phyloP scores from a whole-genome alignment of 1,140 invertebrate genomes.

The Berghia stephanieae region DNA sequence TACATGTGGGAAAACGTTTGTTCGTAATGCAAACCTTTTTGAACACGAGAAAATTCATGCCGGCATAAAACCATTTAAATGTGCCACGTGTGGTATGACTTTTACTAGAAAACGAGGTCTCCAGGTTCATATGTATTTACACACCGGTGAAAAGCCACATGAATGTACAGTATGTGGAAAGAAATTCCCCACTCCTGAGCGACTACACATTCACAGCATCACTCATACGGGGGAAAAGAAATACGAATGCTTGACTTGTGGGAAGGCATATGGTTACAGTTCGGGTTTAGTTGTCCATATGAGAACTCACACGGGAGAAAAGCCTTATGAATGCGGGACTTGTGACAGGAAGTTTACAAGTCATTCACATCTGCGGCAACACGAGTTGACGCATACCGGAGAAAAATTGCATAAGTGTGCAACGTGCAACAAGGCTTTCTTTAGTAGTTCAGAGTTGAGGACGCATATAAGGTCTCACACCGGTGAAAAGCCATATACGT shows the following conservation, averaged over 20 bases:
- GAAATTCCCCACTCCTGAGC: constrained; percentile 89
- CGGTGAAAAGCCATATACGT: constrained; percentile 46
- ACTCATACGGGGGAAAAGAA: constrained; percentile 86
- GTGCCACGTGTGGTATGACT: constrained; percentile 8
- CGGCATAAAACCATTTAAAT: constrained; percentile 20
- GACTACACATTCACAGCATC: constrained; percentile 88
- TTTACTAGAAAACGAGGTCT: constrained; percentile 31
- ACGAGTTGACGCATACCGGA: constrained; percentile 24
- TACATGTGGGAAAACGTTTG: background rate
- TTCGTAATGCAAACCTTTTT: background rate
- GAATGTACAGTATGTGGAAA: constrained; percentile 73
- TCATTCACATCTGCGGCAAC: background rate
- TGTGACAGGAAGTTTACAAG: constrained; percentile 18
- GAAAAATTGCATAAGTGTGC: background rate
- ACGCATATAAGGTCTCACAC: constrained; percentile 39
- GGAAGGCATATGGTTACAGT: constrained; percentile 33
- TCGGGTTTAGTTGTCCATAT: constrained; percentile 16
- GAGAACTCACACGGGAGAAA: constrained; percentile 21
- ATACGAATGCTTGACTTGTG: constrained; percentile 37
- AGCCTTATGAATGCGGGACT: constrained; percentile 10
- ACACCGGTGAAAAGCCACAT: constrained; percentile 78
- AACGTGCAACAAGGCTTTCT: constrained; percentile 71
- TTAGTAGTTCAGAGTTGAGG: constrained; percentile 60
- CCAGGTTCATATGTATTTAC: constrained; percentile 67
- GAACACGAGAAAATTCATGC: background rate